Base-by-base conservation (phyloP, 2,113 vertebrate genomes). In the Ageneiosus marmoratus region DNA sequence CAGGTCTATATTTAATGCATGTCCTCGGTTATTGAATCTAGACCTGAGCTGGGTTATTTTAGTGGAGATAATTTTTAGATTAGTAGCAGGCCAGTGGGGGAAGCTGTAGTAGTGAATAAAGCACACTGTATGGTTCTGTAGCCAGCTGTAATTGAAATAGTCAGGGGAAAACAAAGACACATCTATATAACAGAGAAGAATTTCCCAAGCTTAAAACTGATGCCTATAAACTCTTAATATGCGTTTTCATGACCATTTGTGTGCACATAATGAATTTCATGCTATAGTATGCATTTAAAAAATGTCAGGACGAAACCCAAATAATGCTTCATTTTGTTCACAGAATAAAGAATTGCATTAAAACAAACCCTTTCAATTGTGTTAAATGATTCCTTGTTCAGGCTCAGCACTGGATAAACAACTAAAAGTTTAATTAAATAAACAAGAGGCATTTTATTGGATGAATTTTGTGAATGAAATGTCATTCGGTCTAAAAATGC, bases 21-120 rank as follows among this genome's bases (percentile, higher is more conserved):
- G 82, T 83, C 63, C 63, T 83, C 51, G 20, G 82, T 83, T 83
- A 83, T 83, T 83, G 75, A 58, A 83, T 83, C 75, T 78, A 72
- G 62, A 83, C 75, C 51, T 60, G 75, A 70, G 75, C 65, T 32
- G 9, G 74, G 82, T 77, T 83, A 84, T 84, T 78, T 65, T 78
- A 56, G 77, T 76, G 74, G 60, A 77, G 63, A 70, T 77, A 41
- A 77, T 85, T 85, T 62, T 18, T 32, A 78, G 62, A 78, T 78
- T 32, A 70, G 63, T 6, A 13, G 37, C 63, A 83, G 63, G 63
- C 62, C 3, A 83, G 58, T 41, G 46, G 29, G 32, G 7, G 44
- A 41, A 62, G 51, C 55, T 48, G n/a, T 62, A 74, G 55, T 82
- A 74, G 29, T 63, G 46, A 75, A 82, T 63, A 56, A 53, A 63